phyloP scores from a whole-genome alignment of 2,888 invertebrate species.

The Eurytoma adleriae region DNA sequence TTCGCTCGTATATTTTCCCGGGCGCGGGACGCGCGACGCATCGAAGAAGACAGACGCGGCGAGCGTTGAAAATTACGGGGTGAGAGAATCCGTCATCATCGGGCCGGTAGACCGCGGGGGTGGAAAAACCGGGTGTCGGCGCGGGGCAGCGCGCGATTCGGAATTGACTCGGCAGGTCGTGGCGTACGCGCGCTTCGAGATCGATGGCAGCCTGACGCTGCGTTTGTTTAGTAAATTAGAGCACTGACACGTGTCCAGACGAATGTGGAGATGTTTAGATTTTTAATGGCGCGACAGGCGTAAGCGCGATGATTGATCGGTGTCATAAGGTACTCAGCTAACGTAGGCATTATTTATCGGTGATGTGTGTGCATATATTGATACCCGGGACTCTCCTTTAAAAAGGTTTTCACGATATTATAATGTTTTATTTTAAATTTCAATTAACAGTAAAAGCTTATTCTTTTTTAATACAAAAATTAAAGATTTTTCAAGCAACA shows the following conservation, averaged over 20 bases:
- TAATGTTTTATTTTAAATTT: too few species aligned
- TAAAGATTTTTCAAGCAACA: too few species aligned
- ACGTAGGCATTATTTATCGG: too few species aligned
- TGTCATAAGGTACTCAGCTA: too few species aligned
- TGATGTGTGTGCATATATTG: too few species aligned
- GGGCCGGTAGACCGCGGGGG: not conserved
- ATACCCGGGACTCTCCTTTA: too few species aligned
- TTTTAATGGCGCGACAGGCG: not conserved
- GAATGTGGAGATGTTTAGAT: constrained; percentile 28
- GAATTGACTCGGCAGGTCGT: not conserved
- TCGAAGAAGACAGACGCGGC: constrained; percentile 11
- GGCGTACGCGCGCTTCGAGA: not conserved
- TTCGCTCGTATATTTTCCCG: constrained; percentile 58
- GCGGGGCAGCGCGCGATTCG: not conserved
- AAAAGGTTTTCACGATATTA: too few species aligned
- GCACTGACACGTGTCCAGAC: not conserved
- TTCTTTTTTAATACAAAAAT: too few species aligned
- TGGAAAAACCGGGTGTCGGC: not conserved
- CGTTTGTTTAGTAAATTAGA: constrained; percentile 6
- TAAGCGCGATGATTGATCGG: not conserved
- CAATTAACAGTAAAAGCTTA: too few species aligned
- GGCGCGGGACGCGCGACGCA: not conserved
- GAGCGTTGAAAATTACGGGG: constrained; percentile 41
- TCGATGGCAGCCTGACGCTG: not conserved
- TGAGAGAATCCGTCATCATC: constrained; percentile 47